Conservation (phyloP, 2,888 invertebrate species). For the Malacosoma neustria region DNA sequence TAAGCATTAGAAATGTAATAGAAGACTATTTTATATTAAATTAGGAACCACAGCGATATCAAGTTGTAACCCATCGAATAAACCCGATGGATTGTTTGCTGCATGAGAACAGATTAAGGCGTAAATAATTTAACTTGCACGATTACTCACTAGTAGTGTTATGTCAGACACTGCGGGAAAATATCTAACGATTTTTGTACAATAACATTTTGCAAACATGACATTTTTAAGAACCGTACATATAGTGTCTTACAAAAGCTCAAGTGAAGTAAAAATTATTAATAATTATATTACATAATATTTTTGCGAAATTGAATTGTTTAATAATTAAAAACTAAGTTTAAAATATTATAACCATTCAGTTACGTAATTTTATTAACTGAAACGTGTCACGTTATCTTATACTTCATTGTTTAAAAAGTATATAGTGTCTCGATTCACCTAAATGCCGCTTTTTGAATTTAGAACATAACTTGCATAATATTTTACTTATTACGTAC, state of each 20-base stretch:
- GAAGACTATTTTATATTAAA: constrained; percentile 40
- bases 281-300: background rate
- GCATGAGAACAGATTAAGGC: constrained; percentile 53
- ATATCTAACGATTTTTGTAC: too few relatives aligned
- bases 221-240: too few relatives aligned
- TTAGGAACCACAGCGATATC: constrained; percentile 40
- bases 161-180: constrained; percentile 12
- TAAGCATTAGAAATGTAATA: constrained; percentile 50
- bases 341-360: constrained; percentile 2
- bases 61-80: constrained; percentile 48
- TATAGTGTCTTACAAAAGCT: too few relatives aligned
- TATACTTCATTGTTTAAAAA: background rate
- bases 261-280: too few relatives aligned
- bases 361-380: background rate
- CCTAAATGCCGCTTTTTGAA: background rate
- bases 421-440: too few relatives aligned
- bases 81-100: constrained; percentile 56
- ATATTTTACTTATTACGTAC: background rate
- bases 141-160: constrained; percentile 46
- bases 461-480: constrained; percentile 3
- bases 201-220: too few relatives aligned
- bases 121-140: constrained; percentile 38
- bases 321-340: constrained; percentile 15
- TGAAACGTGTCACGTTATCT: background rate
- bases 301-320: constrained; percentile 55